Base-by-base conservation (phyloP, 2,113 vertebrate genomes). In the Octodon degus region DNA sequence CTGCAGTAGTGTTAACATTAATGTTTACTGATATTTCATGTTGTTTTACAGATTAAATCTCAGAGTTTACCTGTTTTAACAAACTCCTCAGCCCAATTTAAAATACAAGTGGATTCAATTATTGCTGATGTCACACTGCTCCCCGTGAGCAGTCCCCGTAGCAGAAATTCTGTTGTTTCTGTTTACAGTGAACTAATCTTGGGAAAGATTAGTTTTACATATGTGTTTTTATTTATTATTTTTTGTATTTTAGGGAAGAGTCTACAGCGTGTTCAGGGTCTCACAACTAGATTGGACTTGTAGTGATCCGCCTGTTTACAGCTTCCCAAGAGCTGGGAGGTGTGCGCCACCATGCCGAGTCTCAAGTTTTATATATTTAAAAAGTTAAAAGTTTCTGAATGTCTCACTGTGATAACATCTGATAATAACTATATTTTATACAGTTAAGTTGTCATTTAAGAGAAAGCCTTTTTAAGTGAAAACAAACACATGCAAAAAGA, bases 361-460 rank as follows among this genome's bases (percentile, higher is more conserved):
- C 50, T 50, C 9, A 10, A 32, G 6, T 84, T 94, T 93, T 82
- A 80, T 30, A 14, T 90, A 40, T 68, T 96, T 90, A 67, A 74
- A 79, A 89, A 92, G 53, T 30, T 80, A 60, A n/a, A 97, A 65
- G 12, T 76, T 70, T 68, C 12, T 86, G 43, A 86, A 68, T 88
- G 83, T 70, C 65, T 34, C 92, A 34, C 16, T 89, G 20, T 93
- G 17, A 24, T 92, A 72, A 80, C 20, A 50, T 74, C 25, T 63
- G 10, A 70, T 67, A 13, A 65, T 82, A 91, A 83, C 7, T 94
- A 72, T 83, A 72, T 83, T 96, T 76, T 47, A 27, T 63, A 43
- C 72, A 89, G n/a, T 40, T n/a, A n/a, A 50, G 63, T 84, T 17
- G 50, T 84, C 16, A 63, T 89, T 94, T 93, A 77, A 88, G 86